Evolutionary conservation across 2,113 vertebrate genomes (phyloP).

Genomic region (Phaetusa simplex): DNA sequence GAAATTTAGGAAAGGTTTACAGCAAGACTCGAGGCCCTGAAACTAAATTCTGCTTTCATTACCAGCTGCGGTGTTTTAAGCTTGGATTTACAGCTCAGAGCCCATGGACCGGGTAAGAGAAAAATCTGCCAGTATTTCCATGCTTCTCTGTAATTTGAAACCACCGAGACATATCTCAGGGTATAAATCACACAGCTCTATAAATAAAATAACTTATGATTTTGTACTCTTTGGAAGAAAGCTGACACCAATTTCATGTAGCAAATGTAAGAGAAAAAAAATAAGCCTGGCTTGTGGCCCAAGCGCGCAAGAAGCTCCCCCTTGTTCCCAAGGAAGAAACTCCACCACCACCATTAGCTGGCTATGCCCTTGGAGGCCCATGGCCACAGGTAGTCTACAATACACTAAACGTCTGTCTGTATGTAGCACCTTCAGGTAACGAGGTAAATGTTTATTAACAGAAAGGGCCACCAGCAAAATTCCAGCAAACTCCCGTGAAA

Average conservation of each 20-base stretch:
- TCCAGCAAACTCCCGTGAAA: neutral
- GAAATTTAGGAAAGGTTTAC: neutral
- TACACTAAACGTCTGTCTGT: neutral
- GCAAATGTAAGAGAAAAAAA: constrained; percentile 18
- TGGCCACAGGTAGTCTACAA: neutral
- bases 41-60: neutral
- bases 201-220: constrained; percentile 53
- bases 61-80: neutral
- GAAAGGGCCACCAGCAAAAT: neutral
- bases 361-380: neutral
- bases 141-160: constrained; percentile 39
- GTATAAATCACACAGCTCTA: constrained; percentile 35
- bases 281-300: neutral
- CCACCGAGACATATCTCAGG: constrained; percentile 20
- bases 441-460: neutral
- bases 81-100: neutral
- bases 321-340: neutral
- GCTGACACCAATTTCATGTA: constrained; percentile 19
- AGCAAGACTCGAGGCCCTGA: neutral
- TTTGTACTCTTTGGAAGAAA: constrained; percentile 49
- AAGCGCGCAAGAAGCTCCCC: neutral
- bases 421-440: neutral
- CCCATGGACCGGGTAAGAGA: neutral
- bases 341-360: neutral
- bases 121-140: constrained; percentile 40